Base-by-base conservation (phyloP, 2,797 vertebrate genomes). In the Eupleurogrammus muticus region DNA sequence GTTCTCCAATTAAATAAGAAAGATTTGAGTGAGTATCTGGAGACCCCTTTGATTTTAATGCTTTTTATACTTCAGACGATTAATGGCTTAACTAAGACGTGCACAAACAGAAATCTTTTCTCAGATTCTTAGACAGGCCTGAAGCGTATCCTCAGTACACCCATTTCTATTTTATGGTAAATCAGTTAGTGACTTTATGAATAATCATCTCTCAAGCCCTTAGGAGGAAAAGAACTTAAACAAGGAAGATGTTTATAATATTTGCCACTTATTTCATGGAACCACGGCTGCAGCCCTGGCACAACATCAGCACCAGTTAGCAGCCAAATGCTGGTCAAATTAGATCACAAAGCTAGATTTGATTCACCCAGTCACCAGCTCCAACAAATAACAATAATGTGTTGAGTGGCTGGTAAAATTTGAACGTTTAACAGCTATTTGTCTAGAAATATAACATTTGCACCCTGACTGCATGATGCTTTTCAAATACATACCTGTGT, bases 401-500 rank as follows among this genome's bases (percentile, higher is more conserved):
- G n/a, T n/a, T n/a, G n/a, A n/a, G n/a, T n/a, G n/a, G n/a, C n/a
- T n/a, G n/a, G n/a, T n/a, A n/a, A n/a, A n/a, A n/a, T n/a, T n/a
- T n/a, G n/a, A n/a, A n/a, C 28, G 28, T 28, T 28, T 6, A 6
- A 6, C 6, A 28, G 28, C 28, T 6, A 28, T 28, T 28, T 28
- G 28, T 28, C 28, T 6, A 28, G 28, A 28, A 28, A 28, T 3
- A 6, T 6, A 28, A 28, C 28, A 28, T 28, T 28, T 28, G 28
- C 28, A 28, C 28, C 28, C 28, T 28, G 28, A 28, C 28, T 51
- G 20, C 11, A 35, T 16, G 13, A 50, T 4, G 11, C 6, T 28
- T 62, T n/a, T 17, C 46, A 9, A 10, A 5, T 68, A 32, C 63
- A 35, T 92, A 96, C 96, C 87, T 92, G 92, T 89, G 81, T 90